These are phyloP conservation scores for Triplophysa rosa DNA, from an alignment of 2,113 vertebrate genomes.

Conservation along the genomic window DNA sequence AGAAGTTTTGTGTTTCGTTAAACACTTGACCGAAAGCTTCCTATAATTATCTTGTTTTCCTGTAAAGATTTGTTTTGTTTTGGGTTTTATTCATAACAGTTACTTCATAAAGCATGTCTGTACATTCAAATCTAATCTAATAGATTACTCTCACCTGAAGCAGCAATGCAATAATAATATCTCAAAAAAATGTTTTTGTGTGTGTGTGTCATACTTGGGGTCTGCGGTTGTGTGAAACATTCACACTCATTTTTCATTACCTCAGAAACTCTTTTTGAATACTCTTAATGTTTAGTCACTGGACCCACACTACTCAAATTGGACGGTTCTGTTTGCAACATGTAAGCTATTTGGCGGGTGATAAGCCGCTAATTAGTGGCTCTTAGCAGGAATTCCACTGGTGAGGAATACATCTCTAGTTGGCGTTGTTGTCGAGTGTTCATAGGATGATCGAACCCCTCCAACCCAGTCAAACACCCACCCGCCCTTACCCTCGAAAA, in stretches of 20 bases:
- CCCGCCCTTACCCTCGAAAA: constrained; percentile 63
- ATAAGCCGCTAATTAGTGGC: constrained; percentile 80
- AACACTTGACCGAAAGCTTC: constrained; percentile 8
- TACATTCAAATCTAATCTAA: neutral
- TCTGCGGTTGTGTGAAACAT: constrained; percentile 40
- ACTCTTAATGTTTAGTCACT: constrained; percentile 47
- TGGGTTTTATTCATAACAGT: neutral
- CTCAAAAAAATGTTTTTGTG: neutral
- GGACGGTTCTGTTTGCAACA: constrained; percentile 67
- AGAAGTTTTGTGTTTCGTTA: neutral
- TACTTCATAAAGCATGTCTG: neutral
- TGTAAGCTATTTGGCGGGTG: constrained; percentile 73
- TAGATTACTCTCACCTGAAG: too few relatives aligned
- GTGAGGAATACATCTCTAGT: constrained; percentile 81
- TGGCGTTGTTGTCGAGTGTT: constrained; percentile 81
- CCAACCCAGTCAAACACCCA: constrained; percentile 8
- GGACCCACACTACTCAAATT: constrained; percentile 60
- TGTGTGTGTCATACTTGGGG: neutral
- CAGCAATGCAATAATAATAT: too few relatives aligned
- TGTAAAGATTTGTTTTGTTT: neutral
- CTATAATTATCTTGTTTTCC: neutral
- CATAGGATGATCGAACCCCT: constrained; percentile 73
- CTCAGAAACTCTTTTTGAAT: constrained; percentile 21
- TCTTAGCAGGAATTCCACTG: constrained; percentile 71
- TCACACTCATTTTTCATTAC: neutral